These are phyloP conservation scores for Naja naja DNA, from an alignment of 2,113 vertebrate genomes.

Conservation along the genomic window DNA sequence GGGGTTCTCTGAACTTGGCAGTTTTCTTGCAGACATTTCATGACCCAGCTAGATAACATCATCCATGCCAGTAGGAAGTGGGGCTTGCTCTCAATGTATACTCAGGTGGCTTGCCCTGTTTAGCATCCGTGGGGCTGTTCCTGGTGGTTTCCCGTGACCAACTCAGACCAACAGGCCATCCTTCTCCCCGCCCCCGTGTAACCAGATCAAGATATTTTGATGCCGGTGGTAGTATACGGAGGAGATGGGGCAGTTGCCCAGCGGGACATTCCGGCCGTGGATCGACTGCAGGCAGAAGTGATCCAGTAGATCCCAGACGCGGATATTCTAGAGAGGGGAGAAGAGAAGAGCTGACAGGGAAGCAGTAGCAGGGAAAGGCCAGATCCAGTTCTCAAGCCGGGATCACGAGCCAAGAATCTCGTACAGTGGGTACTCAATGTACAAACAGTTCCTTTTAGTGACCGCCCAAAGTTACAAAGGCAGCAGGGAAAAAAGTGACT, in stretches of 20 bases:
- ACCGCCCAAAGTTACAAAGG: background rate
- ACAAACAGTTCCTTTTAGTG: background rate
- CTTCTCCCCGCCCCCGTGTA: rapidly evolving
- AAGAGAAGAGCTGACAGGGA: background rate
- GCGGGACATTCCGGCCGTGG: slow-evolving; percentile 16
- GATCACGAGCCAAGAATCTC: background rate
- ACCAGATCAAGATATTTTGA: background rate
- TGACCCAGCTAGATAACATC: background rate
- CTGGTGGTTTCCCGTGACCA: background rate
- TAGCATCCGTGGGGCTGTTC: no score
- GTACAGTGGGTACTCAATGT: background rate
- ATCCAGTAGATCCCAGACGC: slow-evolving; percentile 34
- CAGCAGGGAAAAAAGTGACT: background rate
- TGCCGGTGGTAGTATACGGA: background rate
- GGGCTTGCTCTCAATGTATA: no score
- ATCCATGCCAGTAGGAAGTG: background rate
- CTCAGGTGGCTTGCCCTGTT: no score
- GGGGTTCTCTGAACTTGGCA: background rate
- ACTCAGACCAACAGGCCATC: no score
- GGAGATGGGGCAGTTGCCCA: slow-evolving; percentile 4
- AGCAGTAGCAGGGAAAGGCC: background rate
- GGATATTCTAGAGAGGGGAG: slow-evolving; percentile 37
- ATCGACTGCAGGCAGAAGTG: slow-evolving; percentile 35
- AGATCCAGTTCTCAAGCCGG: background rate
- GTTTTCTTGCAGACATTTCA: background rate